phyloP scores from a whole-genome alignment of 2,113 vertebrate species.

The Cavia aperea region DNA sequence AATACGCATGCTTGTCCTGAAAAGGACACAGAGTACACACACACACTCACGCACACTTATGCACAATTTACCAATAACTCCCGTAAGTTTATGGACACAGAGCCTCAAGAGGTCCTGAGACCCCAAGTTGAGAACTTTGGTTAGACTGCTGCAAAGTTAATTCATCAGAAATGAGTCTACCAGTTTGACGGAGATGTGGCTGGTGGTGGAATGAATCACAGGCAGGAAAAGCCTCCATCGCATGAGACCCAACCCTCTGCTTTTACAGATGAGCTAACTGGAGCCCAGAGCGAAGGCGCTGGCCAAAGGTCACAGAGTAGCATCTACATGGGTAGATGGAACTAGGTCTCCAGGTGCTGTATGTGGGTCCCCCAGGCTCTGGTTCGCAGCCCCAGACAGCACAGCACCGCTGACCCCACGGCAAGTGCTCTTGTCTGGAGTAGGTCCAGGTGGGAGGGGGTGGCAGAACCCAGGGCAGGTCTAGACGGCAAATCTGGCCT shows the following conservation, averaged over 20 bases:
- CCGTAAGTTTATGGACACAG: neutral
- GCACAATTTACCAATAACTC: neutral
- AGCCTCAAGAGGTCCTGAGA: neutral
- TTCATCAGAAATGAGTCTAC: accelerated
- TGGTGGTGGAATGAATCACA: neutral
- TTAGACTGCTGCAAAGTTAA: neutral
- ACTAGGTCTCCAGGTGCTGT: neutral
- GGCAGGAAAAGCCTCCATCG: neutral
- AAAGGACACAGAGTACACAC: neutral
- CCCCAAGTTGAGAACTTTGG: neutral
- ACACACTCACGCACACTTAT: neutral
- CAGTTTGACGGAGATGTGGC: neutral
- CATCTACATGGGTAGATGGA: neutral
- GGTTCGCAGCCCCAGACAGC: neutral
- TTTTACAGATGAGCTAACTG: neutral
- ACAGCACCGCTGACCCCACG: neutral
- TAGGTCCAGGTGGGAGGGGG: neutral
- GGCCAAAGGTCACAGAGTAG: neutral
- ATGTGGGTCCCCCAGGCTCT: neutral
- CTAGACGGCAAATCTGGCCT: neutral
- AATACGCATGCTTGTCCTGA: neutral
- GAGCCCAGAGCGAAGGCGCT: neutral
- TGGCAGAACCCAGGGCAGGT: neutral
- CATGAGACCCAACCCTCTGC: neutral
- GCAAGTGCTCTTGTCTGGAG: neutral